Evolutionary conservation across 2,113 vertebrate species (phyloP).

Genomic region (Thalassarche chlororhynchos): DNA sequence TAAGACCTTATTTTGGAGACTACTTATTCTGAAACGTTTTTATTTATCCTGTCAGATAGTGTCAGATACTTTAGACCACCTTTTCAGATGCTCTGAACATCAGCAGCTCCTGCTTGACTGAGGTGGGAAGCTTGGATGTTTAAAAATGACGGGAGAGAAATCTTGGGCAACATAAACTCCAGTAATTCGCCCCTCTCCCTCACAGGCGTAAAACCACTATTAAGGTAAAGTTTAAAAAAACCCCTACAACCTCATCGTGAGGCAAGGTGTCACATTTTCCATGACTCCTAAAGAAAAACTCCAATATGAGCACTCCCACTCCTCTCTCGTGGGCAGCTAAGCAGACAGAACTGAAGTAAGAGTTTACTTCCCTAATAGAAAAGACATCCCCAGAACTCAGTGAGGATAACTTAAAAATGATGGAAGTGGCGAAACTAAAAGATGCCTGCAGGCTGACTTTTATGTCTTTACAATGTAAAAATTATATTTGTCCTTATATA

Average conservation of each 20-base stretch:
- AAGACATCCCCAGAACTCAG: background rate
- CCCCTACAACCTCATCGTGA: background rate
- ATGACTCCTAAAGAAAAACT: background rate
- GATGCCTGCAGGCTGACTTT: background rate
- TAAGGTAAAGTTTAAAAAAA: background rate
- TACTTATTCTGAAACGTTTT: background rate
- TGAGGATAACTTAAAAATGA: background rate
- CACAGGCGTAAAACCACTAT: background rate
- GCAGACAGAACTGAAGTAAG: background rate
- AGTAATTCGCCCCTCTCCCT: background rate
- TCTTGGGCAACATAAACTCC: background rate
- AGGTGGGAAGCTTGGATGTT: background rate
- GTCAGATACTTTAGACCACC: background rate
- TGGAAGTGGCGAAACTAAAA: background rate
- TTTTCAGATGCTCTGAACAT: background rate
- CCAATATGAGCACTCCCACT: background rate
- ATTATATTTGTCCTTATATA: background rate
- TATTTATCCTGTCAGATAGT: background rate
- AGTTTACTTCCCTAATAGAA: slow-evolving; percentile 5
- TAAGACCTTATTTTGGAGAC: background rate
- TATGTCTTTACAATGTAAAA: background rate
- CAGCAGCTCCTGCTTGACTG: background rate
- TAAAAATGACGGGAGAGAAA: background rate
- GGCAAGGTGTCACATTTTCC: background rate
- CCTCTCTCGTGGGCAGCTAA: slow-evolving; percentile 18